phyloP scores from a whole-genome alignment of 2,797 vertebrate species.

The Emys orbicularis region DNA sequence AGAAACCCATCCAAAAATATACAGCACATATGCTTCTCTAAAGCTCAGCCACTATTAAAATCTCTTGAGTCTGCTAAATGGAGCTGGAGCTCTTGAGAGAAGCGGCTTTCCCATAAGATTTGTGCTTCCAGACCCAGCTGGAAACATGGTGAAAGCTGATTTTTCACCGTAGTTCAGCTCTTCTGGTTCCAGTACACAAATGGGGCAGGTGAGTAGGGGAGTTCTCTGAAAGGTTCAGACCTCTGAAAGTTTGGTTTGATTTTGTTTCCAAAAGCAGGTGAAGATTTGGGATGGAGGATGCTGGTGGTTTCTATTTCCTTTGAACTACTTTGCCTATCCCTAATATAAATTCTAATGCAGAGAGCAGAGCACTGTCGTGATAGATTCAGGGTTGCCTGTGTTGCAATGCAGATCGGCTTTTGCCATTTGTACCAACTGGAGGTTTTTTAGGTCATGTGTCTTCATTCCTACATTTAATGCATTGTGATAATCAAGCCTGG shows the following conservation, averaged over 20 bases:
- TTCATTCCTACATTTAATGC: background rate
- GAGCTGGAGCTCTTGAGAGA: fast-evolving
- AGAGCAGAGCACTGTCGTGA: background rate
- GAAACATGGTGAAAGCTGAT: background rate
- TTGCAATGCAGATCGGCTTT: background rate
- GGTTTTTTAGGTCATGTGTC: background rate
- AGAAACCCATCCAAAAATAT: background rate
- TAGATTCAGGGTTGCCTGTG: background rate
- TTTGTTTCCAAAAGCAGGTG: background rate
- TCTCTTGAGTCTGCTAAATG: background rate
- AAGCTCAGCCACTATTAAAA: background rate
- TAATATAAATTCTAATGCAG: fast-evolving
- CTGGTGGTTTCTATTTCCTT: background rate
- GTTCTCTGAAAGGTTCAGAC: background rate
- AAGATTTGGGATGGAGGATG: background rate
- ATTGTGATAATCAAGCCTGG: background rate
- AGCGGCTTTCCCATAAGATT: background rate
- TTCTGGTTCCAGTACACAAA: background rate
- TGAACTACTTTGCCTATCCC: background rate
- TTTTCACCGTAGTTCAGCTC: background rate
- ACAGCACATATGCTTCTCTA: background rate
- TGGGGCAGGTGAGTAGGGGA: background rate
- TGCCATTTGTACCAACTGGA: background rate
- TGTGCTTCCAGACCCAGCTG: background rate
- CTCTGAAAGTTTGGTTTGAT: background rate